Evolutionary conservation across 2,113 vertebrate species (phyloP), one percentile per base, ranked within the genome.

Genomic region (Cyprinus carpio): DNA sequence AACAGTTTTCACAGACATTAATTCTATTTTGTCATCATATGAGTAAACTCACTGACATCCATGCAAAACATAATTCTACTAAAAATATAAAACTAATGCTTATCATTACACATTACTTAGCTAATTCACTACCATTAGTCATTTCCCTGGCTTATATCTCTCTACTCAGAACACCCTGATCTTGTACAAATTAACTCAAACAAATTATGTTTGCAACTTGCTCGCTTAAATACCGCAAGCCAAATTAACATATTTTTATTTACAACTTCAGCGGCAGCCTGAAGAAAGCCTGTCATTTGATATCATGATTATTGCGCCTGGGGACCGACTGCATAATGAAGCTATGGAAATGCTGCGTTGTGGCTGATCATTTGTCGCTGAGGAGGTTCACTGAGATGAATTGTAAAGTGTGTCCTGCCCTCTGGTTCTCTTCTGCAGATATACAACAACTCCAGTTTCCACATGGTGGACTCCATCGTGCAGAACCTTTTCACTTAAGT

Each of bases 221-320:
- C 16, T 74, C 46, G n/a, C 75, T 80, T 76, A 84, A 72, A 82
- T 72, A 81, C 62, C 5, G 49, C 64, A 65, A 84, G 81, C 54
- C 7, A 46, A 58, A 88, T 85, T 85, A 77, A 69, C 87, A 83
- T 85, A 71, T 82, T 83, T 88, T 75, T 82, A 83, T 88, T 88
- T 89, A 86, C 88, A 87, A 75, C 72, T 37, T 20, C 82, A 82
- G 67, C 11, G 6, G 69, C 56, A 23, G 80, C 75, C 76, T 15
- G 49, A 13, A 54, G 54, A 74, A 64, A 46, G 34, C 75, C 56
- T 80, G 72, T 81, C 67, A 72, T 86, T 75, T 74, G 82, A 76
- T 84, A 86, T 81, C 40, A 86, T 75, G 83, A 87, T 87, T 85
- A 81, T 69, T 84, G 34, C 23, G 74, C 72, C 84, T 51, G 78